Percentiles rank a stretch among this genome's conserved stretches.
phyloP scores from a whole-genome alignment of 2,888 invertebrate genomes.

The Matsumyia berberina region DNA sequence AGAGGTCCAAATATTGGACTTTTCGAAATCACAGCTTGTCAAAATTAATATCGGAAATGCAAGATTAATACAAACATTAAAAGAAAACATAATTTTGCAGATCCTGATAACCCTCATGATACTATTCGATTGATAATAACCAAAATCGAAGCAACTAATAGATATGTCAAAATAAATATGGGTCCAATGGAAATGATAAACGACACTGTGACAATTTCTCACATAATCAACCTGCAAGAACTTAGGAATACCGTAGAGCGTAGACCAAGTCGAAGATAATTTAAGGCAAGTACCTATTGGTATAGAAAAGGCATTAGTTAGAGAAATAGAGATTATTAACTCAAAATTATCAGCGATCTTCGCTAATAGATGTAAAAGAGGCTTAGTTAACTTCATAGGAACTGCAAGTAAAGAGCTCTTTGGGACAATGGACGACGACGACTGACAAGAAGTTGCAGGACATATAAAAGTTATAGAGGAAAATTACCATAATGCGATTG shows the following conservation, averaged over 20 bases:
- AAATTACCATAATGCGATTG: background rate
- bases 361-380: conserved; percentile 11
- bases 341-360: no score
- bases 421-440: background rate
- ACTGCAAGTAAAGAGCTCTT: conserved; percentile 4
- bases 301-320: no score
- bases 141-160: background rate
- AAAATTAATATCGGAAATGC: conserved; percentile 36
- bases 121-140: no score
- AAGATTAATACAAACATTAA: conserved; percentile 15
- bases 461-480: background rate
- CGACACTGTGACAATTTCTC: background rate
- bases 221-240: background rate
- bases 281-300: no score
- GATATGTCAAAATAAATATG: background rate
- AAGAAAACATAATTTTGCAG: conserved; percentile 5
- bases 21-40: no score
- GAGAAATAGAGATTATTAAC: no score
- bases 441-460: background rate
- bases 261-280: background rate
- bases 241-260: no score
- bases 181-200: background rate
- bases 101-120: background rate
- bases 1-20: no score
- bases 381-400: conserved; percentile 2